Base-by-base conservation (phyloP, 2,797 vertebrate species). In the Mycteria americana region DNA sequence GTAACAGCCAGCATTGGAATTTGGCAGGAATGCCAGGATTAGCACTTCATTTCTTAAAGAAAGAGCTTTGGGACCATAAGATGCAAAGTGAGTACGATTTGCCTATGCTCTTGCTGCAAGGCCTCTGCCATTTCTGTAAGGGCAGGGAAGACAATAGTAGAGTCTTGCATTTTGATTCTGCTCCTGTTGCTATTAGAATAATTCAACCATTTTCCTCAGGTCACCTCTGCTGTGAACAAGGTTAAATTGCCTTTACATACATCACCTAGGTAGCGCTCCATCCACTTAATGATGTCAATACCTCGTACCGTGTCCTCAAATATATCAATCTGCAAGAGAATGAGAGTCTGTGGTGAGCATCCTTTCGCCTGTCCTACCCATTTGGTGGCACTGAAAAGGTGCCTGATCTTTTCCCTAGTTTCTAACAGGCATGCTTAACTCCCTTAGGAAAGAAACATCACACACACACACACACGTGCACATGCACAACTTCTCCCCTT, bases 211-310 rank as follows among this genome's bases (percentile, higher is more conserved):
- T 88, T 85, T 77, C 73, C 67, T 92, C 76, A 75, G 86, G 73
- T 85, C 72, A 85, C 79, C 64, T 93, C 82, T 92, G 81, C 70
- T 53, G 69, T 25, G 76, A 95, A 84, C 93, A 96, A 93, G 67
- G 95, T 93, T 86, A 94, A 95, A 92, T 73, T 96, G 92, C 86
- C 85, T 79, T 95, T 97, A 98, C 99, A 98, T 98, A 99, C 99
- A 96, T 99, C 98, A 91, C 99, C 98, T 95, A 99, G 95, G 96
- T 98, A 99, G 82, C 98, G 97, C 97, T 99, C 99, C 99, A 99
- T 99, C 99, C 99, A 99, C 74, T 99, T 99, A 92, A 98, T 99
- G 97, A 99, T 99, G 96, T 98, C 98, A 98, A 99, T 99, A 76
- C 98, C 98, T 96, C 98, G 98, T 78, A 99, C 94, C 1, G 98